These are phyloP conservation scores for Neoaliturus tenellus DNA, from an alignment of 2,888 invertebrate genomes.

Conservation along the genomic window DNA sequence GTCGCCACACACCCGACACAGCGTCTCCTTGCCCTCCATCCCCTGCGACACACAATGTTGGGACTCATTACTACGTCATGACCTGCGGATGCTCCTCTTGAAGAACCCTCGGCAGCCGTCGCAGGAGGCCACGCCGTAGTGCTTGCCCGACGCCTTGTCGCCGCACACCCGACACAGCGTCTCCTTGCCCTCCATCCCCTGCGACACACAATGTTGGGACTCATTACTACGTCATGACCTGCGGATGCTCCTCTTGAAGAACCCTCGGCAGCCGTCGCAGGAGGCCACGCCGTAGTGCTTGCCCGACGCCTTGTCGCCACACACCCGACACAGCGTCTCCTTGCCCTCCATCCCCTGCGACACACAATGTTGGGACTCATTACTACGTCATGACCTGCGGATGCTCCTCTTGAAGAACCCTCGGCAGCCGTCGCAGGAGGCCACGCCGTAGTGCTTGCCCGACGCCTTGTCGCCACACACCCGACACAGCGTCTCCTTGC, in stretches of 20 bases:
- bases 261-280: slow-evolving; percentile 94
- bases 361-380: too few species aligned
- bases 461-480: slow-evolving; percentile 93
- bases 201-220: too few species aligned
- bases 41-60: too few species aligned
- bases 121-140: slow-evolving; percentile 93
- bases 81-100: slow-evolving; percentile 93
- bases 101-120: slow-evolving; percentile 96
- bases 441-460: slow-evolving; percentile 92
- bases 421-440: slow-evolving; percentile 92
- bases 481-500: slow-evolving; percentile 80
- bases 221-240: too few species aligned
- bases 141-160: slow-evolving; percentile 88
- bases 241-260: slow-evolving; percentile 95
- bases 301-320: slow-evolving; percentile 88
- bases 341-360: slow-evolving; percentile 50
- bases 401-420: slow-evolving; percentile 97
- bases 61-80: too few species aligned
- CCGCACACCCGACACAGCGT: slow-evolving; percentile 91
- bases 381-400: slow-evolving; percentile 87
- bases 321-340: slow-evolving; percentile 87
- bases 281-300: slow-evolving; percentile 95
- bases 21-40: slow-evolving; percentile 72
- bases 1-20: slow-evolving; percentile 94
- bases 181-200: slow-evolving; percentile 71